A percentile compares a stretch with the other conserved stretches of the same genome.
Evolutionary conservation across 2,113 vertebrate species (phyloP).

Genomic region (Casuarius casuarius): DNA sequence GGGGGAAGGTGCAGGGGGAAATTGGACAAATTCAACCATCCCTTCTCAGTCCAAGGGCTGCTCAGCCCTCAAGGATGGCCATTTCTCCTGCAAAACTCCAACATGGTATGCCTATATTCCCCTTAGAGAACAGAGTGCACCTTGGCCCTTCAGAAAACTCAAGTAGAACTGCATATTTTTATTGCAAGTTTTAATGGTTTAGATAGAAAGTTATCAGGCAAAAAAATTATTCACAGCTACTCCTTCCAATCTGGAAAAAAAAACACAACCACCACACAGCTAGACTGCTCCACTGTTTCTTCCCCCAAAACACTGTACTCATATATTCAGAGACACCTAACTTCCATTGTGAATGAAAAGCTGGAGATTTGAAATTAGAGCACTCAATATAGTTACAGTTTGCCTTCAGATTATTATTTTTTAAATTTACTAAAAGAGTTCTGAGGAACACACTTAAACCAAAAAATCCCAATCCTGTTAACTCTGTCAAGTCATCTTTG

Average conservation of each 20-base stretch:
- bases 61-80: background rate
- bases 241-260: background rate
- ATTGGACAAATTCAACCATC: background rate
- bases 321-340: background rate
- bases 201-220: background rate
- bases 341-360: background rate
- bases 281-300: background rate
- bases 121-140: background rate
- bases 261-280: background rate
- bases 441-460: background rate
- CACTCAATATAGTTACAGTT: background rate
- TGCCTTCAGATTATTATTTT: background rate
- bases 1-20: background rate
- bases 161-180: background rate
- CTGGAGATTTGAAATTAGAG: background rate
- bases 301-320: background rate
- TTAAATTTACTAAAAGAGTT: background rate
- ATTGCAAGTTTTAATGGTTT: background rate
- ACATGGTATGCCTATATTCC: background rate
- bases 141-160: background rate
- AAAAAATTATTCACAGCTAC: background rate
- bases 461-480: background rate
- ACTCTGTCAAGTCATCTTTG: background rate
- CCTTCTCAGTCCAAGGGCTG: background rate
- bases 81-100: background rate